A percentile compares a stretch with the other conserved stretches of the same genome.
Conservation (phyloP, 2,113 vertebrate genomes). For the Archilochus colubris region DNA sequence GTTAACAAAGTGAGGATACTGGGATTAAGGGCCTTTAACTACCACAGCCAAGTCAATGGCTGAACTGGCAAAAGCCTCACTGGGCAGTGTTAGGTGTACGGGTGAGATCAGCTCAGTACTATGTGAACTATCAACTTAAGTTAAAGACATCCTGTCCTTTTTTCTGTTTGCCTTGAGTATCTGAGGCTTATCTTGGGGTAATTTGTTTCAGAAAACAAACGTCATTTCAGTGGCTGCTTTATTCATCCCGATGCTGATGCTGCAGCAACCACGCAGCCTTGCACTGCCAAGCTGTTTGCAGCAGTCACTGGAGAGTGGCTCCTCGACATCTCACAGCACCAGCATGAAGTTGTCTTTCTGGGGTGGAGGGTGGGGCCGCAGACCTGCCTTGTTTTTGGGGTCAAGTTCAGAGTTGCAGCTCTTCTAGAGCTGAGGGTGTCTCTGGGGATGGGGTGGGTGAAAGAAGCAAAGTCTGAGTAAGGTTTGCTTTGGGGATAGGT, state of each 20-base stretch:
- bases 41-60: not conserved
- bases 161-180: not conserved
- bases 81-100: rapidly evolving
- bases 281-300: not conserved
- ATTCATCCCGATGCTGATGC: rapidly evolving
- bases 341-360: not conserved
- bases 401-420: not conserved
- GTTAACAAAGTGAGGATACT: rapidly evolving
- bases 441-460: not conserved
- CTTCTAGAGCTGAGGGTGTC: not conserved
- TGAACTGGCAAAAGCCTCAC: not conserved
- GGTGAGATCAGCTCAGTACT: not conserved
- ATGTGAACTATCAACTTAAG: not conserved
- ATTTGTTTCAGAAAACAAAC: not conserved
- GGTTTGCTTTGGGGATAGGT: not conserved
- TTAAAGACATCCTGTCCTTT: not conserved
- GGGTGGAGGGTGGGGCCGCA: not conserved
- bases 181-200: not conserved
- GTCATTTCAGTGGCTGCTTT: not conserved
- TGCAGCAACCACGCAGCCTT: not conserved
- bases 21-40: not conserved
- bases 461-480: not conserved
- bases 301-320: rapidly evolving
- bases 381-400: rapidly evolving
- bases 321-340: rapidly evolving